Evolutionary conservation across 2,113 vertebrate species (phyloP), one percentile per base, ranked within the genome.

Genomic region (Lucifuga dentata): DNA sequence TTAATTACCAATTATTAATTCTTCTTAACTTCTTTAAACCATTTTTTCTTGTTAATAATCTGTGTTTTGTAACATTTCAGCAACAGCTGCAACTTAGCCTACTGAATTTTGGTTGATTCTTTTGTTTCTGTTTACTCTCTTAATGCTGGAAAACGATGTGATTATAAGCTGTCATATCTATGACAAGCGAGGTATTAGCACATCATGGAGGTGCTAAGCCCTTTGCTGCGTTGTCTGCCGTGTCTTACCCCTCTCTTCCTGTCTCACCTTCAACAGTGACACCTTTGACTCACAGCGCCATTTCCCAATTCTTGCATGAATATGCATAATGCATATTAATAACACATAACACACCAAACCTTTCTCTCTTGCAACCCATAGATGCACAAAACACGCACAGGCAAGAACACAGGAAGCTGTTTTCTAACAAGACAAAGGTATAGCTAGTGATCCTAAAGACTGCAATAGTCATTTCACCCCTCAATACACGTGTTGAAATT

Each of bases 231-330:
- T 48, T 29, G 52, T 72, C 50, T 58, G 58, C 57, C 55, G 23
- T 72, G 48, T 65, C 66, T 68, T 50, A 44, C 56, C 57, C 19
- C 68, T 50, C 63, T 74, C 58, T 80, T 78, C 76, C 77, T 75
- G 77, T 76, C 61, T 79, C 77, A 66, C 68, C 57, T 76, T 70
- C 57, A 62, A 24, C 46, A 29, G 21, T 69, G 76, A 80, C 88
- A 91, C 81, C 65, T 83, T 78, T 86, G 76, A 89, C 68, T 86
- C 50, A n/a, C n/a, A 39, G 83, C 83, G 86, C 77, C 83, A 72
- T 78, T 87, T 88, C 64, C 20, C 46, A 5, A 50, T 69, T 33
- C 38, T 39, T 46, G 68, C 66, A 65, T 69, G 60, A 73, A 76
- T 7, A 5, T 51, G 58, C 44, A 44, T 62, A 63, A 61, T 32